Conservation (phyloP, 2,888 invertebrate genomes). For the Pimpla rufipes region DNA sequence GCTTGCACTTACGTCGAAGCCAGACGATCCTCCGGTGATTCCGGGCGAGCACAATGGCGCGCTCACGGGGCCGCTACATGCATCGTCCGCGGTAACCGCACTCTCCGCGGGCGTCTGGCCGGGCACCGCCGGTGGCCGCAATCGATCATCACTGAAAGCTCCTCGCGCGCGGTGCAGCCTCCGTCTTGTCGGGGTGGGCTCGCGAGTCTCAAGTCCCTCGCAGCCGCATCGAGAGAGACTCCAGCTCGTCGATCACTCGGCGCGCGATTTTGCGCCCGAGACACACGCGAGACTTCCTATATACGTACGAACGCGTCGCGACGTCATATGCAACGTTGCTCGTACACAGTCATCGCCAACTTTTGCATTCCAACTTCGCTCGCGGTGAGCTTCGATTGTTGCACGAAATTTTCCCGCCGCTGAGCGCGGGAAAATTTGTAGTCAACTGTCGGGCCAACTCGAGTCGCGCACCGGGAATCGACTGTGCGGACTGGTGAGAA, state of each 20-base stretch:
- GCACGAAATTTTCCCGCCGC: not conserved
- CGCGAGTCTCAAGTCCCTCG: not conserved
- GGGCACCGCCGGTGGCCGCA: not conserved
- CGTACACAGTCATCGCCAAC: not conserved
- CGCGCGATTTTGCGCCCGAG: not conserved
- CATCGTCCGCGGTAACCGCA: conserved; percentile 30
- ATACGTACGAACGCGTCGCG: not conserved
- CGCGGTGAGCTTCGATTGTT: not conserved
- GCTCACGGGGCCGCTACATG: not conserved
- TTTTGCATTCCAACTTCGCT: not conserved
- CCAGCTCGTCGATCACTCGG: conserved; percentile 19
- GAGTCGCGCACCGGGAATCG: too few relatives aligned
- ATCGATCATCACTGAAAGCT: conserved; percentile 43
- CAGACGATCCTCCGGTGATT: conserved; percentile 33
- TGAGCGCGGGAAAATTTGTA: not conserved
- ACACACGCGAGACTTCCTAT: not conserved
- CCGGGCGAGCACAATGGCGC: not conserved
- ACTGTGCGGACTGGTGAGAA: too few relatives aligned
- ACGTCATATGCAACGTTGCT: too few relatives aligned
- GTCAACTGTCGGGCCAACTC: too few relatives aligned
- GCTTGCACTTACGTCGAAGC: conserved; percentile 19
- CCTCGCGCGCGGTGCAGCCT: not conserved
- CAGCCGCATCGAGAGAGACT: not conserved
- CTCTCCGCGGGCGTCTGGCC: not conserved
- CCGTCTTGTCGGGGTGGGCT: not conserved